Evolutionary conservation across 1,140 invertebrate species (phyloP), one percentile per base, ranked within the genome.

Genomic region (Ylistrum balloti): DNA sequence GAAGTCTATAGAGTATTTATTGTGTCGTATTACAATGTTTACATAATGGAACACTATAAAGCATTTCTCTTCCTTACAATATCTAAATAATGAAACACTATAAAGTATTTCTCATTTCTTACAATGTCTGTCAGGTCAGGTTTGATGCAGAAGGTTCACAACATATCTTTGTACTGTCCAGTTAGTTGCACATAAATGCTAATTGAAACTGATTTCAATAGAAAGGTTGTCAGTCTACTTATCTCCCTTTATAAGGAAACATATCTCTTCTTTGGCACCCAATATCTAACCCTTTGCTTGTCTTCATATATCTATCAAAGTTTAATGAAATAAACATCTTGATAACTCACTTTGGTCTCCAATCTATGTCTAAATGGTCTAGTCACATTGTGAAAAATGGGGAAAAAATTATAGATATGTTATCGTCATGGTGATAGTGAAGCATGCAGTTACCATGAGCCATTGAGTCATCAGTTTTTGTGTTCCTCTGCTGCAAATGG

Each of bases 401-500:
- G 56, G 56, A 74, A 74, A 74, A 74, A 74, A 74, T 74, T 74
- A 74, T 11, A n/a, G 56, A 74, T 74, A 74, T 28, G 20, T 28
- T 74, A 74, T 74, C 56, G 28, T n/a, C n/a, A 7, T 17, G 22
- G 28, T 74, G 56, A 74, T 74, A 74, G 56, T 74, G 28, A 28
- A 74, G 56, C n/a, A n/a, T 74, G 56, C 56, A 74, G 56, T 74
- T 74, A 74, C 56, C 56, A 22, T n/a, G 28, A n/a, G n/a, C 56
- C 22, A 74, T 74, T 74, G 56, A 74, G 56, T 74, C 56, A 74
- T 74, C 56, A 74, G 22, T 74, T 74, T 74, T 74, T 74, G 56
- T 74, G 56, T 74, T 74, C 1, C n/a, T n/a, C 56, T 74, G 56
- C 56, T 74, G 56, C 56, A n/a, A 74, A 74, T 74, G 56, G 56